Conservation (phyloP, 2,888 invertebrate species). For the Leptinotarsa peninsularis region DNA sequence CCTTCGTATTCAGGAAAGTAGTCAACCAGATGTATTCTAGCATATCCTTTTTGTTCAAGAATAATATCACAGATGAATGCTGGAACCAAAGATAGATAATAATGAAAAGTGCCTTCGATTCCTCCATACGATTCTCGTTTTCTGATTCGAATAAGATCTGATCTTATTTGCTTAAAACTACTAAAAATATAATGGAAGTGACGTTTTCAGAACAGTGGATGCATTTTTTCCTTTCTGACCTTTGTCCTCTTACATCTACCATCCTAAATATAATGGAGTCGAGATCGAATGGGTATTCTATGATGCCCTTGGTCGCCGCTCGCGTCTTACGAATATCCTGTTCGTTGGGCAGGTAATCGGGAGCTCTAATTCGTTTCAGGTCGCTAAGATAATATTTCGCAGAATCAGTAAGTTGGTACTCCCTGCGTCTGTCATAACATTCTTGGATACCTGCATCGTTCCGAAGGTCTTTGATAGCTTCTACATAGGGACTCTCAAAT, state of each 20-base stretch:
- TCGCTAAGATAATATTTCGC: slow-evolving; percentile 99
- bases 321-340: slow-evolving; percentile 99
- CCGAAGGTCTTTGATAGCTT: slow-evolving; percentile 98
- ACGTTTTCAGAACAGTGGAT: slow-evolving; percentile 99
- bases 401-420: slow-evolving; percentile 99
- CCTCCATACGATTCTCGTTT: slow-evolving; percentile 99
- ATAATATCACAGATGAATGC: slow-evolving; percentile 99
- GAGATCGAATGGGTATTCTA: slow-evolving; percentile 99
- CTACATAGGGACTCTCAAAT: slow-evolving; percentile 97
- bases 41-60: slow-evolving; percentile 99
- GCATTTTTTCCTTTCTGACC: slow-evolving; percentile 99
- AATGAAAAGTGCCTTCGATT: slow-evolving; percentile 99
- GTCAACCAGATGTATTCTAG: slow-evolving; percentile 99
- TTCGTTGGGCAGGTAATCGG: slow-evolving; percentile 95
- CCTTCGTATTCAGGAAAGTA: slow-evolving; percentile 99
- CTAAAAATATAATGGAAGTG: slow-evolving; percentile 99
- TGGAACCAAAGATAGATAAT: slow-evolving; percentile 99
- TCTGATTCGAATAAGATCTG: slow-evolving; percentile 99
- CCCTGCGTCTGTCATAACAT: slow-evolving; percentile 98
- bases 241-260: slow-evolving; percentile 96
- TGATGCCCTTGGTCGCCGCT: slow-evolving; percentile 99
- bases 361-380: slow-evolving; percentile 89
- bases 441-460: slow-evolving; percentile 97
- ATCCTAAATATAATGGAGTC: slow-evolving; percentile 98
- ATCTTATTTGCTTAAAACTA: slow-evolving; percentile 99